Evolutionary conservation across 2,113 vertebrate species (phyloP), one percentile per base, ranked within the genome.

Genomic region (Phalacrocorax brasilianus): DNA sequence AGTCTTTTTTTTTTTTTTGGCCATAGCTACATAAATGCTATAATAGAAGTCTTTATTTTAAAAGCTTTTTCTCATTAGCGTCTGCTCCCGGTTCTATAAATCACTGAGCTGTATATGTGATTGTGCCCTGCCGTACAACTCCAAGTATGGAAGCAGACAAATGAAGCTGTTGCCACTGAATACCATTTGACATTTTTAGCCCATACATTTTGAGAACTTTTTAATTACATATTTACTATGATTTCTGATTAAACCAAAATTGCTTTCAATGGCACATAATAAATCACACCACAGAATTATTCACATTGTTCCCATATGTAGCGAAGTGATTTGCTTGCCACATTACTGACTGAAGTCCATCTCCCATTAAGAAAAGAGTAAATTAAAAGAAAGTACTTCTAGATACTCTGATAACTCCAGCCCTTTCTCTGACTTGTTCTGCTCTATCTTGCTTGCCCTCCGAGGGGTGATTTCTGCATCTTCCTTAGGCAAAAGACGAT

Each of bases 11-110:
- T 67, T 84, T 86, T 86, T 92, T 88, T 73, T 78, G 14, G 19
- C 14, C 59, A 88, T 5, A 85, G 68, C 58, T 76, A 72, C 53
- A 8, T 89, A 96, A 95, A 89, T 47, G 72, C 62, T 75, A 88
- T 45, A 91, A 91, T 45, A 75, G 11, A 52, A 94, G 66, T 78
- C 91, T 91, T 92, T 78, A 78, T 89, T 95, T 94, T 96, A 93
- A 96, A 96, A 93, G 84, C 83, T 97, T 95, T 95, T 87, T 38
- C 91, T 96, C 91, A 72, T 96, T 95, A 95, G 50, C 56, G 81
- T 61, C 84, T 93, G 44, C 80, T 89, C 62, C 53, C 82, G 47
- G 42, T 55, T 78, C 70, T 66, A 75, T 94, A 95, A 95, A 96
- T 95, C 91, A 89, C 27, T 8, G 28, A 10, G 5, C 42, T 76